Base-by-base conservation (phyloP, 2,888 invertebrate species). In the Scelioninae gen. 1 region DNA sequence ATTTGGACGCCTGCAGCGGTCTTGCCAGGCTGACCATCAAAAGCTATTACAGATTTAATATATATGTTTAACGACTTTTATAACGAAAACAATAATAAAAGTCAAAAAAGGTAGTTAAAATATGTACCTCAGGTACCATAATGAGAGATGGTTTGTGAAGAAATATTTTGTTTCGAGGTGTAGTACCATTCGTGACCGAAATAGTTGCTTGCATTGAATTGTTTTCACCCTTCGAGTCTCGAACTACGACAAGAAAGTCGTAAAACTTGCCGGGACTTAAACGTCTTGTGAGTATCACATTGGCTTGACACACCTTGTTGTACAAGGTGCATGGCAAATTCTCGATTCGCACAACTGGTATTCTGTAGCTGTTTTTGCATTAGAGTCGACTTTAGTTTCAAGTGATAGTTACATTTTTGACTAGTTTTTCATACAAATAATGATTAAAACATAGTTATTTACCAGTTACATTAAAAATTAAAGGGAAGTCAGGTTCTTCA, bases 271-370 rank as follows among this genome's bases (percentile, higher is more conserved):
- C 96, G 0, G 96, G 94, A 91, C 96, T 96, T 87, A 98, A 93
- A 83, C 95, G 94, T 87, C 95, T 94, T 85, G 95, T 95, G 84
- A 98, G 93, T 85, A 97, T 94, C 87, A 98, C 95, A 92, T 97
- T 97, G 74, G 97, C 97, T 92, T 97, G 97, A 93, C 97, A 97
- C 88, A 97, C 95, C 65, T 96, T 96, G 93, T 97, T 96, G 93
- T 96, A 96, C 86, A 96, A 94, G 77, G 96, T 96, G 93, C 97
- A 97, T 58, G 97, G 96, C 77, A 97, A 94, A 86, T 96, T 95
- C 91, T 97, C 96, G 84, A 97, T 94, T 87, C 95, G 94, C 85
- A 97, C 95, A 89, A 96, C 95, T 76, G 96, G 95, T 83, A 95
- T 95, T 86, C 95, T 89, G 95, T 95, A 88, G 95, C 95, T 93